Base-by-base conservation (phyloP, 2,888 invertebrate genomes). In the Quadroppia sp. region DNA sequence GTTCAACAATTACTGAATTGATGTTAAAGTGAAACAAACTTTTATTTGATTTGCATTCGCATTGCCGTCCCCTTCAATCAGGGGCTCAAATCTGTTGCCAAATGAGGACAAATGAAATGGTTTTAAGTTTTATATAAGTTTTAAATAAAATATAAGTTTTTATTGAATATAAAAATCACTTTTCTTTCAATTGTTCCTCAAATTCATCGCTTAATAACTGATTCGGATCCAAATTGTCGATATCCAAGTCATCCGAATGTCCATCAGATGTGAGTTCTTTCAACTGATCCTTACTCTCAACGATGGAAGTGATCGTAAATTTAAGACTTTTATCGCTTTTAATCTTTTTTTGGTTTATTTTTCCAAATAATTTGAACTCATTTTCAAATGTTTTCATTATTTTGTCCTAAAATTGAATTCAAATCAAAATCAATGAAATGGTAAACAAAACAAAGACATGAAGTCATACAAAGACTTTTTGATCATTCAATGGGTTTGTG, bases 171-270 rank as follows among this genome's bases (percentile, higher is more conserved):
- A 2, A 69, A 69, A 20, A 56, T 25, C 13, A 56, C 17, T 25
- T 69, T 45, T 45, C 45, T 69, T 45, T 45, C 71, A 53, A 71
- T 50, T 36, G 15, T 50, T 53, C 7, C 23, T 32, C 50, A 20
- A 53, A 71, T 30, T 74, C 74, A 50, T 74, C 53, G 42, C 61
- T 70, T 23, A 74, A 13, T n/a, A 74, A 32, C 30, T 56, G n/a
- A 56, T 74, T 71, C 7, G 74, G 71, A 61, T 74, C 74, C 30
- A 74, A 2, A 7, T 74, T 25, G 9, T 74, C 71, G 20, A 71
- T 6, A 50, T 74, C 56, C 17, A 42, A 42, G 11, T 36, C 30
- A 7, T 56, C n/a, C 7, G 20, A 15, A 9, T 20, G 36, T 20
- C 3, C 20, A 23, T 13, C 36, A 40, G 1, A 13, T 13, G 25